A percentile compares a stretch with the other conserved stretches of the same genome.
Conservation (phyloP, 2,888 invertebrate genomes). For the Magallana nippona region DNA sequence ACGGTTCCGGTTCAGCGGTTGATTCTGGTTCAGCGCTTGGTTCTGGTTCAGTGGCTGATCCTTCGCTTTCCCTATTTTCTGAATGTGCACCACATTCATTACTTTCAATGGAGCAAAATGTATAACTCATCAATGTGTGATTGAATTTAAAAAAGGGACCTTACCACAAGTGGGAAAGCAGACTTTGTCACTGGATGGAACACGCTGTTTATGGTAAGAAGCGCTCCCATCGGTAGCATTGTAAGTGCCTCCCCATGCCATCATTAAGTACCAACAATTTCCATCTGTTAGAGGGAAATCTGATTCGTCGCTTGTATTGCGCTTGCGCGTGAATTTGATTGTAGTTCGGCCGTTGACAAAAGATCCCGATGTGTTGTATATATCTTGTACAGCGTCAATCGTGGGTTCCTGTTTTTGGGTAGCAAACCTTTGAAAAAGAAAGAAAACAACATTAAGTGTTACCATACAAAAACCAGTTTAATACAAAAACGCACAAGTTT, state of each 20-base stretch:
- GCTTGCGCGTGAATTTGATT: constrained; percentile 57
- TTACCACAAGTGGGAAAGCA: constrained; percentile 43
- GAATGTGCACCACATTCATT: constrained; percentile 74
- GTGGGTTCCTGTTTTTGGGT: constrained; percentile 40
- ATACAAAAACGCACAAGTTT: too few species aligned
- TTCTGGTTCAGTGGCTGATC: constrained; percentile 76
- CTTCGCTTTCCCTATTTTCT: constrained; percentile 68
- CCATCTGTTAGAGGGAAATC: constrained; percentile 52
- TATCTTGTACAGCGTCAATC: constrained; percentile 55
- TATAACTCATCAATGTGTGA: too few species aligned
- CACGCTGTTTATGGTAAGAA: not conserved
- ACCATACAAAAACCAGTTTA: not conserved
- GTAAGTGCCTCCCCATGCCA: constrained; percentile 43
- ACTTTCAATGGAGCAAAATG: constrained; percentile 45
- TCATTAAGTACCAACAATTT: constrained; percentile 37
- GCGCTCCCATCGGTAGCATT: not conserved
- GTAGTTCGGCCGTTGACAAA: constrained; percentile 51
- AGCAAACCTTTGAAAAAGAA: constrained; percentile 9
- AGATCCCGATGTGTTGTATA: constrained; percentile 46
- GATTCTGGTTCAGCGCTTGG: constrained; percentile 78
- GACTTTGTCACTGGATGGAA: constrained; percentile 8
- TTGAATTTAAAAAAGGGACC: not conserved
- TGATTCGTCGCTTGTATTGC: constrained; percentile 57
- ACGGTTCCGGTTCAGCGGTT: constrained; percentile 65
- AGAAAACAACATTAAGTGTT: not conserved